Evolutionary conservation across 2,888 invertebrate species (phyloP).

Genomic region (Prosapia bicincta): DNA sequence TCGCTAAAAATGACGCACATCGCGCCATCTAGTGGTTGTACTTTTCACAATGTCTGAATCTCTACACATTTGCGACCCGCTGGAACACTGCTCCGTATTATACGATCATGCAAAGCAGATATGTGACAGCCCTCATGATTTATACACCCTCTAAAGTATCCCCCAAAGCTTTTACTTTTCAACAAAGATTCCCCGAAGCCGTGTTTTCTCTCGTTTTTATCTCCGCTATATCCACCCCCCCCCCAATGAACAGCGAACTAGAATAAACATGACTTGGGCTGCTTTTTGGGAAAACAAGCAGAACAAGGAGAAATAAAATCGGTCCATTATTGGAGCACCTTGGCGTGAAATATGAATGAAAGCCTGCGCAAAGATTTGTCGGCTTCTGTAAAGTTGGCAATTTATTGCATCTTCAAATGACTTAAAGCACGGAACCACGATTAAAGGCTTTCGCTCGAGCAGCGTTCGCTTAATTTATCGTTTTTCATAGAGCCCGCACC

Average conservation of each 20-base stretch:
- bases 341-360: not conserved
- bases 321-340: not conserved
- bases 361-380: not conserved
- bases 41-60: not conserved
- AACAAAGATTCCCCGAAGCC: not conserved
- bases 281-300: not conserved
- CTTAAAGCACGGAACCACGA: not conserved
- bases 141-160: not conserved
- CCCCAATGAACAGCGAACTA: not conserved
- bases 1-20: no score
- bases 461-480: not conserved
- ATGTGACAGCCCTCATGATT: not conserved
- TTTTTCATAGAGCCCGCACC: not conserved
- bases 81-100: not conserved
- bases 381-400: not conserved
- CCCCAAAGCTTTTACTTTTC: not conserved
- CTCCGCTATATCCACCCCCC: not conserved
- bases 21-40: not conserved
- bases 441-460: not conserved
- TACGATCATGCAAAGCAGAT: not conserved
- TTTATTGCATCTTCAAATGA: not conserved
- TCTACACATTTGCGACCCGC: not conserved
- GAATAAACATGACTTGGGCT: not conserved
- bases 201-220: not conserved
- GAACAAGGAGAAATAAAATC: not conserved